Conservation (phyloP, 2,888 invertebrate species). For the Dioctria linearis region DNA sequence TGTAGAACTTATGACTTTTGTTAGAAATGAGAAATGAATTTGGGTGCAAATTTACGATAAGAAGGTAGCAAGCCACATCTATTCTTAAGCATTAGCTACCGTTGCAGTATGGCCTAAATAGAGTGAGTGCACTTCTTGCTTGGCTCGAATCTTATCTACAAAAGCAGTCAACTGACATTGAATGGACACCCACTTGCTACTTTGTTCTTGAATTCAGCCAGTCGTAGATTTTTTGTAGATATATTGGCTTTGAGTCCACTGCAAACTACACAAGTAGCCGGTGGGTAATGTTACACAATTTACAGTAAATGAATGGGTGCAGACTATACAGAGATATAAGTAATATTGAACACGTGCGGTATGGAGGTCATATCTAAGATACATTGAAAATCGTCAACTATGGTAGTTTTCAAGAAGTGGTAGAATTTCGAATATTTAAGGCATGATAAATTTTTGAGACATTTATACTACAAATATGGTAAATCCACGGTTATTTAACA, state of each 20-base stretch:
- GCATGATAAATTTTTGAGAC: constrained; percentile 11
- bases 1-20: neutral
- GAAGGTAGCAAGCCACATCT: neutral
- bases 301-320: constrained; percentile 19
- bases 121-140: constrained; percentile 14
- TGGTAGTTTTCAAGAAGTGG: constrained; percentile 45
- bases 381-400: constrained; percentile 36
- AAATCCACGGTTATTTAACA: too few species aligned
- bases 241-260: neutral
- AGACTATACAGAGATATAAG: constrained; percentile 22
- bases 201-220: constrained; percentile 40
- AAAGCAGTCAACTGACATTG: constrained; percentile 49
- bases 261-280: constrained; percentile 1
- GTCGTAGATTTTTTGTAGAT: constrained; percentile 26
- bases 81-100: constrained; percentile 16
- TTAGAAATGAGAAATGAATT: constrained; percentile 46
- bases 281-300: constrained; percentile 35
- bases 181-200: constrained; percentile 54
- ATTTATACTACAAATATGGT: too few species aligned
- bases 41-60: constrained; percentile 30
- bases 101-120: constrained; percentile 47
- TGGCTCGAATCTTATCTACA: constrained; percentile 32
- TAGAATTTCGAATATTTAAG: constrained; percentile 34
- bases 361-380: constrained; percentile 32
- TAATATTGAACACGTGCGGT: constrained; percentile 31